Evolutionary conservation across 2,888 invertebrate species (phyloP).

Genomic region (Nomada hirtipes): DNA sequence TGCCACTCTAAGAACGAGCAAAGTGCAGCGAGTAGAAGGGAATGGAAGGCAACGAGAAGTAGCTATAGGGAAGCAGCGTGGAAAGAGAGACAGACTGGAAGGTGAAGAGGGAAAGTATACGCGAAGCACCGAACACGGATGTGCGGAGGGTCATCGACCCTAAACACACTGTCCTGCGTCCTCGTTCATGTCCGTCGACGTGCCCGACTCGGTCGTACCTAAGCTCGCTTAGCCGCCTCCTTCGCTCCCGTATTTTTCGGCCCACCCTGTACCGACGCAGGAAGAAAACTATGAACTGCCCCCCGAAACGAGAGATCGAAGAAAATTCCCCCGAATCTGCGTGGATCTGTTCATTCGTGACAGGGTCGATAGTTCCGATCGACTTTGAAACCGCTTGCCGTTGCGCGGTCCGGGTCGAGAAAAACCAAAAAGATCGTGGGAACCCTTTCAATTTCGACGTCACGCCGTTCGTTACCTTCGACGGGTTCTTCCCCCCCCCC

Average conservation of each 20-base stretch:
- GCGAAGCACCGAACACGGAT: slow-evolving; percentile 71
- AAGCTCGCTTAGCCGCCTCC: slow-evolving; percentile 24
- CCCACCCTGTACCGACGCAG: too few species aligned
- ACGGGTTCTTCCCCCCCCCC: slow-evolving; percentile 1
- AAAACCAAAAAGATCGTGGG: slow-evolving; percentile 44
- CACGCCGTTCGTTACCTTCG: slow-evolving; percentile 39
- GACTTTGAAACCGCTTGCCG: slow-evolving; percentile 22
- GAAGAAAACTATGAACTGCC: background rate
- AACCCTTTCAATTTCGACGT: slow-evolving; percentile 62
- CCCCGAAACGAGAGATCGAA: background rate
- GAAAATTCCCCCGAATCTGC: background rate
- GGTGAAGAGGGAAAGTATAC: slow-evolving; percentile 62
- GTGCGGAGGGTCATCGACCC: slow-evolving; percentile 78
- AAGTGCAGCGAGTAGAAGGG: slow-evolving; percentile 44
- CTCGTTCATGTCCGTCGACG: slow-evolving; percentile 61
- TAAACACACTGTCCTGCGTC: slow-evolving; percentile 77
- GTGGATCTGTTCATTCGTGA: slow-evolving; percentile 30
- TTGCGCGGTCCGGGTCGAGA: too few species aligned
- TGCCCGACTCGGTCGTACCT: slow-evolving; percentile 54
- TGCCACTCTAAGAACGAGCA: slow-evolving; percentile 47
- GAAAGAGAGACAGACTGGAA: slow-evolving; percentile 51
- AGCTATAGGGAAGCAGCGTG: slow-evolving; percentile 43
- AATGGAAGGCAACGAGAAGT: slow-evolving; percentile 51
- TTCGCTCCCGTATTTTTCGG: background rate
- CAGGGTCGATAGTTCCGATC: slow-evolving; percentile 33